A percentile compares a stretch with the other conserved stretches of the same genome.
Evolutionary conservation across 2,888 invertebrate species (phyloP).

Genomic region (Caenorhabditis sinica): DNA sequence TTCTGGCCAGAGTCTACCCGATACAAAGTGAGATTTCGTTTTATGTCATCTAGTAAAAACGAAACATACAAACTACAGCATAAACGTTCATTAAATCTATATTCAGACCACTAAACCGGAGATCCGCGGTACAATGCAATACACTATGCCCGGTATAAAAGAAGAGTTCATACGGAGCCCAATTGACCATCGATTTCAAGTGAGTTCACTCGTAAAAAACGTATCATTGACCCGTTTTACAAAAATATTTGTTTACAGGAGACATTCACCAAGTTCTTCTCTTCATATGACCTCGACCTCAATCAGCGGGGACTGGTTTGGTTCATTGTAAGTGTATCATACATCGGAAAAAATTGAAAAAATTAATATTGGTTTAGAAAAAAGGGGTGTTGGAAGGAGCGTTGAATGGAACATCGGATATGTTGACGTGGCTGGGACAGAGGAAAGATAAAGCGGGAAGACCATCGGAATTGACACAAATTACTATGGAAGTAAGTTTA

Average conservation of each 20-base stretch:
- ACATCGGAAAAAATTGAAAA: neutral
- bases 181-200: conserved; percentile 55
- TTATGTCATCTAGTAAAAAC: neutral
- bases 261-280: conserved; percentile 60
- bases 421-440: conserved; percentile 92
- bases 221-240: conserved; percentile 32
- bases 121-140: conserved; percentile 65
- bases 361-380: conserved; percentile 80
- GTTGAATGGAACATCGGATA: conserved; percentile 90
- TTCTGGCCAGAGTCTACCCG: conserved; percentile 76
- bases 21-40: conserved; percentile 61
- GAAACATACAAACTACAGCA: neutral
- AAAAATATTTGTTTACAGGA: conserved; percentile 48
- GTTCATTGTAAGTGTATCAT: conserved; percentile 67
- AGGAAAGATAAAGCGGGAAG: conserved; percentile 90
- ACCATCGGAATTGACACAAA: conserved; percentile 50
- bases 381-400: conserved; percentile 91
- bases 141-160: conserved; percentile 79
- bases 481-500: conserved; percentile 50
- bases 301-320: conserved; percentile 64
- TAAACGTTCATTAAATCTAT: neutral
- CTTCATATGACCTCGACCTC: conserved; percentile 57
- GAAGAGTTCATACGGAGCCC: conserved; percentile 61
- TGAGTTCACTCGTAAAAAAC: conserved; percentile 9
- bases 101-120: conserved; percentile 58